These are phyloP conservation scores for Odontocerum albicorne DNA, from an alignment of 2,888 invertebrate genomes.

Conservation along the genomic window DNA sequence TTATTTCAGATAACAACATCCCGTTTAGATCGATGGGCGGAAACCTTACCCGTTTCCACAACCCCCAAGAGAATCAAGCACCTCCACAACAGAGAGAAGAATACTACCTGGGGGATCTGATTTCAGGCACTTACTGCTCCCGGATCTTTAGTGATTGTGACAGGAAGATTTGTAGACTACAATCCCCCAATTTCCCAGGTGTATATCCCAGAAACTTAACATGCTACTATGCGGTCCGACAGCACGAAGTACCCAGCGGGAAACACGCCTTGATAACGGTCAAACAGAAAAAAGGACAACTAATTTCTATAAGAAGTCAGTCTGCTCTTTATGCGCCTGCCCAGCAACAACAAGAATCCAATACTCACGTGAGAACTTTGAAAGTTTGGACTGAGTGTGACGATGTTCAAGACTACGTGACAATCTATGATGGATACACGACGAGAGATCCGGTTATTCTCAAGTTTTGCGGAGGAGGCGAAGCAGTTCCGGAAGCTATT, in stretches of 20 bases:
- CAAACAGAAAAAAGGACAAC: conserved; percentile 80
- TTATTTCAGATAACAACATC: conserved; percentile 21
- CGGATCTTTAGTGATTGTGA: conserved; percentile 92
- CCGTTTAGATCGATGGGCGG: conserved; percentile 18
- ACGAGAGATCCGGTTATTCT: conserved; percentile 84
- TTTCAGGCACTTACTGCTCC: conserved; percentile 90
- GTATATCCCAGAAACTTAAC: conserved; percentile 92
- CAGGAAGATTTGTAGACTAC: conserved; percentile 84
- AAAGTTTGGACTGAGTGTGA: conserved; percentile 86
- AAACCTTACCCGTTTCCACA: conserved; percentile 10
- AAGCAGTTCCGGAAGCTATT: conserved; percentile 81
- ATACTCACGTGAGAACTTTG: conserved; percentile 41
- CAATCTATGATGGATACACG: conserved; percentile 86
- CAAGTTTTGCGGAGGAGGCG: conserved; percentile 89
- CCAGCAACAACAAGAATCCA: conserved; percentile 56
- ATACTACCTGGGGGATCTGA: conserved; percentile 83
- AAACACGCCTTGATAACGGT: conserved; percentile 88
- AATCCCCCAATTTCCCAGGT: conserved; percentile 91
- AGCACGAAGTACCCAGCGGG: conserved; percentile 82
- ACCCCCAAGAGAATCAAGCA: conserved; percentile 28
- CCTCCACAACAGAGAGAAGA: conserved; percentile 52
- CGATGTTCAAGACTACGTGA: conserved; percentile 85
- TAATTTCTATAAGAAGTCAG: conserved; percentile 81
- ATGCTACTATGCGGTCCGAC: conserved; percentile 89
- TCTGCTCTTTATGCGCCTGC: conserved; percentile 64